phyloP scores from a whole-genome alignment of 2,888 invertebrate genomes.

The Leptinotarsa tumamoca region DNA sequence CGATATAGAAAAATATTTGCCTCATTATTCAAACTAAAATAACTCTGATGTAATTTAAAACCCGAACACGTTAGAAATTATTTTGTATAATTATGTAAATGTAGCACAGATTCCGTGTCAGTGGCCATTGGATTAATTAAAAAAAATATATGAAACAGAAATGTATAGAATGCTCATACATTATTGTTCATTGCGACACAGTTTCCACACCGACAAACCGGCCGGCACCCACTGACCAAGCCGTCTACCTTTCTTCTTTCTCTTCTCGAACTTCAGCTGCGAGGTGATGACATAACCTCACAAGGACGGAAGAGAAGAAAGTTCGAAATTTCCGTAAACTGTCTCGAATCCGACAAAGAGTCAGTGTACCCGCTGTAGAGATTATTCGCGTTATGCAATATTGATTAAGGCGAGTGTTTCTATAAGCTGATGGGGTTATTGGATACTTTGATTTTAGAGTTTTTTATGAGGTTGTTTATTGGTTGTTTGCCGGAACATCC shows the following conservation, averaged over 20 bases:
- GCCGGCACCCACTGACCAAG: background rate
- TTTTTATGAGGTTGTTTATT: too few relatives aligned
- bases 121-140: too few relatives aligned
- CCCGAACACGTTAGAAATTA: too few relatives aligned
- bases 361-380: background rate
- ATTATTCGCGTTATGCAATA: conserved; percentile 9
- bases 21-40: background rate
- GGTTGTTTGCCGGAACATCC: too few relatives aligned
- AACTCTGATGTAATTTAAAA: background rate
- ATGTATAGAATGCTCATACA: background rate
- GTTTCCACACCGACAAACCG: background rate
- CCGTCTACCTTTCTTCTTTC: conserved; percentile 20
- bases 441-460: too few relatives aligned
- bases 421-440: background rate
- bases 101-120: too few relatives aligned
- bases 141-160: background rate
- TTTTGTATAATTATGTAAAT: too few relatives aligned
- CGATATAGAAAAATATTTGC: too few relatives aligned
- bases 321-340: conserved; percentile 27
- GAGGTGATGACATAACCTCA: conserved; percentile 21
- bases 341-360: background rate
- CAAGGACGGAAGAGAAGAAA: conserved; percentile 41
- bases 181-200: background rate
- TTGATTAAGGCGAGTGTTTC: conserved; percentile 4
- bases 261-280: background rate